Base-by-base conservation (phyloP, 64 coral and sea anemone species). In the Catalaphyllia jardinei region DNA sequence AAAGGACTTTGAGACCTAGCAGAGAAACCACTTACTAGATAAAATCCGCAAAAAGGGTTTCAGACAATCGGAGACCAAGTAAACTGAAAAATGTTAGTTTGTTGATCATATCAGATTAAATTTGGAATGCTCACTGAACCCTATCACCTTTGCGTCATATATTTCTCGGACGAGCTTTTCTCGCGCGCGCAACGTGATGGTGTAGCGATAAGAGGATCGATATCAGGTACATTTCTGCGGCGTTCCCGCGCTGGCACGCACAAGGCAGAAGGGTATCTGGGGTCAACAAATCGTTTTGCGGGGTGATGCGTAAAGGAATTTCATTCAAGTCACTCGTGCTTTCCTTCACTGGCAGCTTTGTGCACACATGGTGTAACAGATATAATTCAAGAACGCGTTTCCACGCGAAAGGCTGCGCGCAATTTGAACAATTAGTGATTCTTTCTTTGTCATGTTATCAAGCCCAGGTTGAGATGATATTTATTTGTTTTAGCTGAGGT, bases 241-340 rank as follows among this genome's bases (percentile, higher is more conserved):
- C 49, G 46, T 46, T 79, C 61, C 81, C 62, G 81, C 33, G 35
- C 62, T 35, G 27, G 62, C 81, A 85, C 81, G 81, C n/a, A 85
- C 63, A 69, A 29, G 38, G 31, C 22, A 52, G 67, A 71, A 85
- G 18, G 20, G 20, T 35, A 33, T 50, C 33, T 71, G 38, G 64
- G 62, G 62, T 85, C 81, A 50, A 42, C 63, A 71, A 49, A 85
- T n/a, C 20, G 64, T n/a, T 24, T 18, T 14, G 38, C 31, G 14
- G 62, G 33, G 8, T 25, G 81, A 71, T 85, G 63, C 35, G 81
- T 35, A 85, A 85, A 71, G 10, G 10, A 52, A 62, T n/a, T 46
- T 50, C 39, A 10, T 39, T 24, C 35, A 77, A 77, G 9, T 50
- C 10, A 22, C 31, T 6, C 74, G 17, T 49, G 20, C n/a, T 71